phyloP scores from a whole-genome alignment of 2,797 vertebrate species.

The Presbytis comata region DNA sequence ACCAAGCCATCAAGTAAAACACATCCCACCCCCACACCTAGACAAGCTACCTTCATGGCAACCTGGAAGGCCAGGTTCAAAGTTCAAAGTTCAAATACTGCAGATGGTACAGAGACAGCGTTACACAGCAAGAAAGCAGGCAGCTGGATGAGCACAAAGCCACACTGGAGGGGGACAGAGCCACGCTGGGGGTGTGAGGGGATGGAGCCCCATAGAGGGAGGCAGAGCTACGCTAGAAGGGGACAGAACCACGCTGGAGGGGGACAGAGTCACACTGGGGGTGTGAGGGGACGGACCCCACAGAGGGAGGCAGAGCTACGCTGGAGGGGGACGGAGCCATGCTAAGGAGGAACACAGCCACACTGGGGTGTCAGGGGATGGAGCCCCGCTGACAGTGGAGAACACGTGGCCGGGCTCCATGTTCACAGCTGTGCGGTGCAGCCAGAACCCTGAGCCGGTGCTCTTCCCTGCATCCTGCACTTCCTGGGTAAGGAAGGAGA shows the following conservation, averaged over 20 bases:
- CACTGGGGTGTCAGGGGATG: rapidly evolving
- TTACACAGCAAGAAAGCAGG: not conserved
- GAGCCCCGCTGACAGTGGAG: rapidly evolving
- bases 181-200: no score
- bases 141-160: not conserved
- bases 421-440: no score
- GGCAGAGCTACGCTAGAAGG: no score
- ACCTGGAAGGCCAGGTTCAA: not conserved
- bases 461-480: not conserved
- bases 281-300: no score
- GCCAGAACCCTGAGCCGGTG: not conserved
- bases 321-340: no score
- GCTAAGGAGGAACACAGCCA: not conserved
- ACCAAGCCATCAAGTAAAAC: not conserved
- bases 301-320: no score
- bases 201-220: no score
- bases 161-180: no score
- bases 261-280: rapidly evolving
- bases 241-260: no score
- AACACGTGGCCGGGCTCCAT: no score
- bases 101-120: not conserved
- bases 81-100: not conserved
- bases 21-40: no score
- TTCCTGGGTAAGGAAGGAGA: not conserved
- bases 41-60: not conserved